phyloP scores from a whole-genome alignment of 2,113 vertebrate species.

The Clinocottus analis region DNA sequence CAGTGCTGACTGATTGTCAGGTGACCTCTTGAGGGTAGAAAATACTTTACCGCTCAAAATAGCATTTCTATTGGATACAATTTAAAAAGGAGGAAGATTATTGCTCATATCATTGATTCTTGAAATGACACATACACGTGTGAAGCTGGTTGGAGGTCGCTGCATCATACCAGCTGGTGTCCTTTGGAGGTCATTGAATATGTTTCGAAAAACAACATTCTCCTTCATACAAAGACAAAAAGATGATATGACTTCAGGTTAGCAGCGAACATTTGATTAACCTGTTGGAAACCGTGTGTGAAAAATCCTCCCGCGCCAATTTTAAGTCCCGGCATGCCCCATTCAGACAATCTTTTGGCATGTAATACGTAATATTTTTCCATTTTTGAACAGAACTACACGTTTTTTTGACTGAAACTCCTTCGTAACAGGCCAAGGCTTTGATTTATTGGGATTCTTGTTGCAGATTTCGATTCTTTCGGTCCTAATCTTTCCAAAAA shows the following conservation, averaged over 20 bases:
- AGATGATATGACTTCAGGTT: not conserved
- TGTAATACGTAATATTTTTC: too few species aligned
- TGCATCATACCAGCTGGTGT: not conserved
- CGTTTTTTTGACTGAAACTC: too few species aligned
- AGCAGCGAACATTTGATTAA: not conserved
- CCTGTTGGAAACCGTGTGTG: too few species aligned
- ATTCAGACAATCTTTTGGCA: too few species aligned
- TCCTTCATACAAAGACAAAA: not conserved
- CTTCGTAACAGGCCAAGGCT: too few species aligned
- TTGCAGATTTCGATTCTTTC: too few species aligned
- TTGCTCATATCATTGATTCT: not conserved
- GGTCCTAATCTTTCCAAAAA: too few species aligned
- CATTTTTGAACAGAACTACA: too few species aligned
- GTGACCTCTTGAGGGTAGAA: slow-evolving; percentile 1
- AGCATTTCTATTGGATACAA: not conserved
- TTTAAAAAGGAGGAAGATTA: not conserved
- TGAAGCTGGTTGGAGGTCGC: not conserved
- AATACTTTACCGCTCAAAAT: not conserved
- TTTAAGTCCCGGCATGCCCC: too few species aligned
- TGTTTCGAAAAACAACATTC: not conserved
- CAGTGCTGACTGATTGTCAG: slow-evolving; percentile 12
- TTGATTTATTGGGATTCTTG: too few species aligned
- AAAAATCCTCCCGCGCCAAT: too few species aligned
- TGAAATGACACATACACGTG: not conserved
- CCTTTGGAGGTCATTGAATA: not conserved